Evolutionary conservation across 2,888 invertebrate species (phyloP).

Genomic region (Micoletzkya japonica): DNA sequence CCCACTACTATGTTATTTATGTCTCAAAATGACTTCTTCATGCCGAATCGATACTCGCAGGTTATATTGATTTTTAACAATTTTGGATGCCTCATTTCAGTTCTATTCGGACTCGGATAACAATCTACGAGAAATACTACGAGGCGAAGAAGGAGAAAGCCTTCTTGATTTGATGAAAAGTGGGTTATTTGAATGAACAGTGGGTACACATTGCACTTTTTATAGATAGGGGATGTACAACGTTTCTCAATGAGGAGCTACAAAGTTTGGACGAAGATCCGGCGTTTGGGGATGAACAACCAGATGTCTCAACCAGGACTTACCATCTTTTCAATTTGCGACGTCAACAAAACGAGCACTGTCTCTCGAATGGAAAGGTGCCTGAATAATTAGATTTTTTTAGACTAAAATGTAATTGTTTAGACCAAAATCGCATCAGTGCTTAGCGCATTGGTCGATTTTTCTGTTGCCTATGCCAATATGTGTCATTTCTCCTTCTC

Average conservation of each 20-base stretch:
- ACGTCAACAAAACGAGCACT: conserved; percentile 19
- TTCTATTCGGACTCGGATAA: conserved; percentile 1
- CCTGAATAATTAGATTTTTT: neutral
- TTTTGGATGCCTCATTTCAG: neutral
- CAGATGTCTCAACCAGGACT: conserved; percentile 5
- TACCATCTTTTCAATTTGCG: conserved; percentile 9
- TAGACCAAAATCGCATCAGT: conserved; percentile 15
- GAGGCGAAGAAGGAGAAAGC: neutral
- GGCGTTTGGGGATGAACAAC: neutral
- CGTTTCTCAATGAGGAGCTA: no score
- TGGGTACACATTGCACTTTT: no score
- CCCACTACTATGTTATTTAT: conserved; percentile 10
- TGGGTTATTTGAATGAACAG: neutral
- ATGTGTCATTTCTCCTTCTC: conserved; percentile 20
- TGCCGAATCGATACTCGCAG: conserved; percentile 21
- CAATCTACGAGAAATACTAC: conserved; percentile 4
- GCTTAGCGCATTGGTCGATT: conserved; percentile 18
- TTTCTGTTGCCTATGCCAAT: conserved; percentile 11
- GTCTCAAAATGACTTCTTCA: conserved; percentile 8
- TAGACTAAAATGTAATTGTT: neutral
- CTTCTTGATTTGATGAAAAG: neutral
- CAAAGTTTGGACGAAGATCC: neutral
- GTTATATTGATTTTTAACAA: neutral
- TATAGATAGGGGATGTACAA: no score
- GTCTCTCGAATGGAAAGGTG: conserved; percentile 22